Percentiles rank a stretch among this genome's conserved stretches.
Conservation (phyloP, 2,797 vertebrate genomes). For the Gorsachius magnificus region DNA sequence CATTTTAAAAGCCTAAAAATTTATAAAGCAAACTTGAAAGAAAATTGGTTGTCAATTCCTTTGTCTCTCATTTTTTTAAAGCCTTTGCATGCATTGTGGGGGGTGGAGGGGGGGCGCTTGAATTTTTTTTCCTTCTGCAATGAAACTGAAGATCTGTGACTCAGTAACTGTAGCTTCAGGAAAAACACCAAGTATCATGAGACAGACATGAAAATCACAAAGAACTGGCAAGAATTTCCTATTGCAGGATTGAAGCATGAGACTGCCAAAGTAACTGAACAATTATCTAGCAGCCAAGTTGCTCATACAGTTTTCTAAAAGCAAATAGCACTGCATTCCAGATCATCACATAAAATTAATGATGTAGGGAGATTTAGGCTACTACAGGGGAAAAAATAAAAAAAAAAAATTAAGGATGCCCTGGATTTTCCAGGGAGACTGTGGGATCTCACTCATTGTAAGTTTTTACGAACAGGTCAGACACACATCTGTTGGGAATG, state of each 20-base stretch:
- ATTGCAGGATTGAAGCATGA: background rate
- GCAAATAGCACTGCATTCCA: conserved; percentile 17
- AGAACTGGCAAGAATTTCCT: conserved; percentile 35
- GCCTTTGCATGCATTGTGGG: background rate
- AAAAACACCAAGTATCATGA: conserved; percentile 10
- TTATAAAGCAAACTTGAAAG: background rate
- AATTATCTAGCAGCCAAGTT: conserved; percentile 45
- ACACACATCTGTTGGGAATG: conserved; percentile 31
- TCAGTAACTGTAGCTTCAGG: conserved; percentile 11
- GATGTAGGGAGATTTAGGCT: background rate
- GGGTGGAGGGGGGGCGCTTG: background rate
- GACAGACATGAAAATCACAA: conserved; percentile 40
- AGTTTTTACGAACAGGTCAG: conserved; percentile 27
- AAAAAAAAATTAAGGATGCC: background rate
- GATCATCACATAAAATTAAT: conserved; percentile 22
- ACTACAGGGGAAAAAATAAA: background rate
- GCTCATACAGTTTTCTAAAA: conserved; percentile 30
- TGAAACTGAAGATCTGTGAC: background rate
- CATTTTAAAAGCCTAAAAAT: background rate
- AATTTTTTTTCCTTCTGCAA: background rate
- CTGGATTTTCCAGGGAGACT: background rate
- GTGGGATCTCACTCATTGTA: background rate
- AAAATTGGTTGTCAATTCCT: background rate
- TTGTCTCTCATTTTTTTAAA: background rate
- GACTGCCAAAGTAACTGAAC: conserved; percentile 44